These are phyloP conservation scores for Protodeltote pygarga DNA, from an alignment of 2,888 invertebrate species.

Conservation along the genomic window DNA sequence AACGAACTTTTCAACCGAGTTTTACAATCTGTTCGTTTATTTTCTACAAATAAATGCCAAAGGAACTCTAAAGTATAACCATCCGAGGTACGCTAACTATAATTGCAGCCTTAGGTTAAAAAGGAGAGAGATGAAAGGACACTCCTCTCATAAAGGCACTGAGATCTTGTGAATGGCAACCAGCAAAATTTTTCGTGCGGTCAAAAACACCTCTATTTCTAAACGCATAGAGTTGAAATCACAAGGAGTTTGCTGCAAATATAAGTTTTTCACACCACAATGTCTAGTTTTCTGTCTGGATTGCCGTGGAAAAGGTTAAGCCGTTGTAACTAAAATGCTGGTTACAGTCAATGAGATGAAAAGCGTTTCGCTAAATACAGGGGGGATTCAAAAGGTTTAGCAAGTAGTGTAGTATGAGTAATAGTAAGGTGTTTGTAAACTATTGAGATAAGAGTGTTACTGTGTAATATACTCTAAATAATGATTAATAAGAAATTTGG, in stretches of 20 bases:
- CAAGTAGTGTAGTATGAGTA: slow-evolving; percentile 12
- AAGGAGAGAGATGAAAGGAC: slow-evolving; percentile 79
- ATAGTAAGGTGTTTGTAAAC: slow-evolving; percentile 31
- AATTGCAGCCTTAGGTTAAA: slow-evolving; percentile 81
- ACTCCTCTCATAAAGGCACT: slow-evolving; percentile 70
- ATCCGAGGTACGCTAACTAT: slow-evolving; percentile 76
- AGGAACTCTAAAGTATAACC: slow-evolving; percentile 70
- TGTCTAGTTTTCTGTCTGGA: slow-evolving; percentile 74
- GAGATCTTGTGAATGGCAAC: slow-evolving; percentile 63
- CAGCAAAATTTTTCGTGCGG: slow-evolving; percentile 42
- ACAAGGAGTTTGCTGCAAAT: not conserved
- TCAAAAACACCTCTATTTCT: slow-evolving; percentile 39
- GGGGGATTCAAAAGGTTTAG: slow-evolving; percentile 34
- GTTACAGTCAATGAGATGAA: slow-evolving; percentile 56
- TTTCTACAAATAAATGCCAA: slow-evolving; percentile 30
- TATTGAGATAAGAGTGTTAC: slow-evolving; percentile 4
- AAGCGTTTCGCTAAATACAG: slow-evolving; percentile 44
- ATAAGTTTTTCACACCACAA: slow-evolving; percentile 48
- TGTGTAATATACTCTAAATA: not conserved
- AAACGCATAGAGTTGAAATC: slow-evolving; percentile 8
- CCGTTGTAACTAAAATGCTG: slow-evolving; percentile 63
- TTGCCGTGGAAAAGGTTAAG: slow-evolving; percentile 72
- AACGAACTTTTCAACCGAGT: slow-evolving; percentile 9
- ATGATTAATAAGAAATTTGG: too few species aligned
- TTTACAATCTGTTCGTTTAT: slow-evolving; percentile 36